phyloP scores from a whole-genome alignment of 2,797 vertebrate species.

The Carduelis carduelis region DNA sequence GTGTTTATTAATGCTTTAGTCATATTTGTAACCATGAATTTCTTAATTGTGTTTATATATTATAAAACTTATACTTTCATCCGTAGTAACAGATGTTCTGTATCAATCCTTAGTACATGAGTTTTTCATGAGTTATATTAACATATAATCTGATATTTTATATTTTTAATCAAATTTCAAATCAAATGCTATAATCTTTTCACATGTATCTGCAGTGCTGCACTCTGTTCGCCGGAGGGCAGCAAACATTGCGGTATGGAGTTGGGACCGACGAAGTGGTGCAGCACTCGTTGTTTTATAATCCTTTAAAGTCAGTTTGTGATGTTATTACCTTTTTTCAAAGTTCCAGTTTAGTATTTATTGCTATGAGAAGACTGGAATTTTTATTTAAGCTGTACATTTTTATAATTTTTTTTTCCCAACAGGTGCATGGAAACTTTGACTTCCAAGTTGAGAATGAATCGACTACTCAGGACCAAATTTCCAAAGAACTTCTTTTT shows the following conservation, averaged over 20 bases:
- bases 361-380: neutral
- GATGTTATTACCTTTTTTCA: neutral
- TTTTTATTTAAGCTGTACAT: neutral
- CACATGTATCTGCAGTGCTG: neutral
- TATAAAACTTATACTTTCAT: neutral
- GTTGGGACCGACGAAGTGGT: neutral
- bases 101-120: neutral
- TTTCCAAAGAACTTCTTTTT: constrained; percentile 83
- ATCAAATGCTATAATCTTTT: neutral
- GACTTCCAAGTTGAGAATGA: constrained; percentile 75
- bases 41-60: neutral
- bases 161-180: neutral
- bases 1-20: neutral
- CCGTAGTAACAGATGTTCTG: neutral
- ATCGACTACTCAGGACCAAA: constrained; percentile 78
- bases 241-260: constrained; percentile 37
- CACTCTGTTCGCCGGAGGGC: constrained; percentile 54
- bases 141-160: neutral
- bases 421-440: constrained; percentile 84
- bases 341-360: neutral
- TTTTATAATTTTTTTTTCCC: constrained; percentile 9
- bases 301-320: neutral
- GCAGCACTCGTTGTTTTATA: neutral
- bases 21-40: neutral
- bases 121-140: neutral